phyloP scores from a whole-genome alignment of 2,113 vertebrate species.

The Chunga burmeisteri region DNA sequence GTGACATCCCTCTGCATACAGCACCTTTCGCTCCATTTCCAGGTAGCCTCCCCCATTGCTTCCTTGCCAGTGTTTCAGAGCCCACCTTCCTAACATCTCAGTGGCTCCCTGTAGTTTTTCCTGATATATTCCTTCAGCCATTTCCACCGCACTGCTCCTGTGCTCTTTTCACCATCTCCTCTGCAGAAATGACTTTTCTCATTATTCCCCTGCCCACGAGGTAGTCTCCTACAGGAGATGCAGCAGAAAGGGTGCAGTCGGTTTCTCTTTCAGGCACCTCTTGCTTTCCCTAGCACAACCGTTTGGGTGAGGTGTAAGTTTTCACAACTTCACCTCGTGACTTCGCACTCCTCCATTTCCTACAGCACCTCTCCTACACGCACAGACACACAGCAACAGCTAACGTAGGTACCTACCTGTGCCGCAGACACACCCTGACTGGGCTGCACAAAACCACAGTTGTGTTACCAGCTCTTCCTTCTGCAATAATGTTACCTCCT shows the following conservation, averaged over 20 bases:
- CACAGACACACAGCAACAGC: neutral
- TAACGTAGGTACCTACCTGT: neutral
- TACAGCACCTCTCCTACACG: fast-evolving
- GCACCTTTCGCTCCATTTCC: neutral
- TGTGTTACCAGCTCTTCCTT: neutral
- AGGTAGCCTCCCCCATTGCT: neutral
- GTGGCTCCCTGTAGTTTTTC: neutral
- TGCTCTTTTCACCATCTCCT: neutral
- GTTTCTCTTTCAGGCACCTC: neutral
- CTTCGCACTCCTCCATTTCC: neutral
- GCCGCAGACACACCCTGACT: neutral
- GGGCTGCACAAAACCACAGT: neutral
- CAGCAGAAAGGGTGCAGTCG: neutral
- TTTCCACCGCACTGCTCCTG: fast-evolving
- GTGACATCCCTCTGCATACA: neutral
- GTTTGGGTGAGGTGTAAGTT: neutral
- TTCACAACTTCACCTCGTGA: neutral
- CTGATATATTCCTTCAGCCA: neutral
- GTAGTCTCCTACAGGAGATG: neutral
- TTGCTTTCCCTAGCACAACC: neutral
- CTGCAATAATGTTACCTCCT: neutral
- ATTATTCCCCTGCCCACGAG: fast-evolving
- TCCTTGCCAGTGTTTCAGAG: neutral
- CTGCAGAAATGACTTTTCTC: neutral
- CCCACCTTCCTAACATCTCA: neutral